Base-by-base conservation (phyloP, 2,888 invertebrate species). In the Caenorhabditis wallacei region DNA sequence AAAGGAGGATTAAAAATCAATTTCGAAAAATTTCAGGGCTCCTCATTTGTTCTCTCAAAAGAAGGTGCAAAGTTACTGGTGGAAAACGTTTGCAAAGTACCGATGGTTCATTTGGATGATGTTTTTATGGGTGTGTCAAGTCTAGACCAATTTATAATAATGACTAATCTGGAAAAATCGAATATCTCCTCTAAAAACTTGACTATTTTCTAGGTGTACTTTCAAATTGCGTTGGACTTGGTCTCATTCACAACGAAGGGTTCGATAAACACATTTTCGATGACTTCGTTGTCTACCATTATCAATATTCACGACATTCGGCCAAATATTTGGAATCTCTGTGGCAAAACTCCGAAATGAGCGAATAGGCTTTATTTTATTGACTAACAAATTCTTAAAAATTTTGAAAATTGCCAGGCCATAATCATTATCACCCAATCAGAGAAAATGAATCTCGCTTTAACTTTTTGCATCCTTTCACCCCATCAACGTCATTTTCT, bases 271-370 rank as follows among this genome's bases (percentile, higher is more conserved):
- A 89, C 82, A 80, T 74, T 22, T 83, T 88, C 53, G 85, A 89
- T 22, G 75, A 87, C 37, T 91, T 91, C 53, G 89, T 89, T 4
- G 91, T 91, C 18, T 91, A 89, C 82, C 91, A 91, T 68, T 91
- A 91, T 84, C 91, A 91, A 61, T 90, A 89, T 64, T 86, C 87
- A 13, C 71, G 90, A 46, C 89, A 90, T 71, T 85, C 89, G 11
- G 86, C 90, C 18, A 82, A 87, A 22, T 76, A 88, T 75, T 76
- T 90, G 83, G 80, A 82, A 56, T 78, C 71, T 53, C 71, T 89
- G 16, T 89, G 89, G 89, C 46, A 84, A 40, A 70, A 80, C n/a
- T 85, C 82, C 10, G 24, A 66, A 66, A 53, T 66, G 66, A 48
- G 18, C n/a, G n/a, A n/a, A n/a, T n/a, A n/a, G n/a, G n/a, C 26